Conservation (phyloP, 2,888 invertebrate genomes). For the Meliscaeva auricollis region DNA sequence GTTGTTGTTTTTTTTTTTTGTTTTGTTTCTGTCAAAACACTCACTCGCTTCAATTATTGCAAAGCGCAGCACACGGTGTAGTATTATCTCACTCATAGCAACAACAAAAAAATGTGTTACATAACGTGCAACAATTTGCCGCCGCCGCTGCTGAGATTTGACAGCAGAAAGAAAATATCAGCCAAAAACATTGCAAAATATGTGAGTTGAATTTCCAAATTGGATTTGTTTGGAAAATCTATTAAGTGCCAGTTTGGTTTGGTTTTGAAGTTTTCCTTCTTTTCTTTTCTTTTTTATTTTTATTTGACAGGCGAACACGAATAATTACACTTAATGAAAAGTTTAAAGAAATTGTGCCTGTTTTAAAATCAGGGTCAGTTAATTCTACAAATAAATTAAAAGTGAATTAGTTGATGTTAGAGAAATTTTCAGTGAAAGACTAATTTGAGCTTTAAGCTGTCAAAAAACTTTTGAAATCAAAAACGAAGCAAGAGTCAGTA, state of each 20-base stretch:
- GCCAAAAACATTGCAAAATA: slow-evolving; percentile 53
- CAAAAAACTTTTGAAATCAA: no score
- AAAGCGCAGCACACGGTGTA: neutral
- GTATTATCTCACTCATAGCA: slow-evolving; percentile 9
- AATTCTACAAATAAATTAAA: no score
- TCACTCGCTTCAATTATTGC: slow-evolving; percentile 12
- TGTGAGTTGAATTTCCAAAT: slow-evolving; percentile 68
- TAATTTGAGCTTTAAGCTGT: no score
- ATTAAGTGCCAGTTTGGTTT: slow-evolving; percentile 20
- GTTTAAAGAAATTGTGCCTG: no score
- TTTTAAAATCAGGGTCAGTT: no score
- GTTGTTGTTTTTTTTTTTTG: neutral
- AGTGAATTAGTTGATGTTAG: no score
- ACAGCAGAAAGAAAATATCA: slow-evolving; percentile 40
- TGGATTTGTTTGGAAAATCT: slow-evolving; percentile 28
- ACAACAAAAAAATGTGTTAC: slow-evolving; percentile 34
- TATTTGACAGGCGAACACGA: neutral
- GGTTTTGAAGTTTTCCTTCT: slow-evolving; percentile 16
- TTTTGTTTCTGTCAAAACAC: slow-evolving; percentile 4
- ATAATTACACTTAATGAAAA: neutral
- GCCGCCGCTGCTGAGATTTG: slow-evolving; percentile 20
- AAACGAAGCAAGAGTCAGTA: no score
- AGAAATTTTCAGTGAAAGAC: no score
- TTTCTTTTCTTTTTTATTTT: neutral
- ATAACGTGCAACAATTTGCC: slow-evolving; percentile 43